Evolutionary conservation across 2,888 invertebrate genomes (phyloP), one percentile per base, ranked within the genome.

Genomic region (Plebejus anna): DNA sequence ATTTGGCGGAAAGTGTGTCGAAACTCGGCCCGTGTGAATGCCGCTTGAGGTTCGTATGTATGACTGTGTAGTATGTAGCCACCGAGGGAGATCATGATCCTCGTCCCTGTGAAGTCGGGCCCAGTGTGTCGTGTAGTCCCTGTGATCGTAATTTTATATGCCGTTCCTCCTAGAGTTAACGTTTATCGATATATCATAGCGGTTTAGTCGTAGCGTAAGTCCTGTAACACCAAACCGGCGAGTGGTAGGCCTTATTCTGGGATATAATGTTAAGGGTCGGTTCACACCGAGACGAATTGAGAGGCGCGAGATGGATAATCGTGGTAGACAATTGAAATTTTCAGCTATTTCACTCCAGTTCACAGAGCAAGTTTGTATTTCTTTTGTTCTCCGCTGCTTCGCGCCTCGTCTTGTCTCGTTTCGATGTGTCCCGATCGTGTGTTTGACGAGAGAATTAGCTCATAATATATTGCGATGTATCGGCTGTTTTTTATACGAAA

Each of bases 161-260:
- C 73, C 73, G 73, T 73, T 73, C 73, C 73, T 73, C 73, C 55
- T 73, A 73, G 73, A 73, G 73, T 51, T 51, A 73, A 73, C 72
- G 11, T 72, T 73, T 47, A 72, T n/a, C 32, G 32, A 32, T 73
- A 73, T 73, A 51, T 73, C 55, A 73, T 73, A 73, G 73, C 28
- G 73, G 51, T 13, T 51, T 72, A 72, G 72, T 73, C 73, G 16
- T 73, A 73, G 73, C 32, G 9, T 73, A 73, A 73, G 73, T 73
- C 32, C 16, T 16, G 73, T 32, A 47, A 73, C 73, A 73, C 73
- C 73, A 73, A 73, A 32, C n/a, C 28, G 51, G 28, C 73, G 28
- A 38, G 28, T 22, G 73, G 55, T 73, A 32, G 73, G 73, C 73
- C 73, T 73, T 73, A 72, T 5, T 72, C 0, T 51, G 42, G 72